phyloP scores from a whole-genome alignment of 2,113 vertebrate genomes.

The Urocynchramus pylzowi region DNA sequence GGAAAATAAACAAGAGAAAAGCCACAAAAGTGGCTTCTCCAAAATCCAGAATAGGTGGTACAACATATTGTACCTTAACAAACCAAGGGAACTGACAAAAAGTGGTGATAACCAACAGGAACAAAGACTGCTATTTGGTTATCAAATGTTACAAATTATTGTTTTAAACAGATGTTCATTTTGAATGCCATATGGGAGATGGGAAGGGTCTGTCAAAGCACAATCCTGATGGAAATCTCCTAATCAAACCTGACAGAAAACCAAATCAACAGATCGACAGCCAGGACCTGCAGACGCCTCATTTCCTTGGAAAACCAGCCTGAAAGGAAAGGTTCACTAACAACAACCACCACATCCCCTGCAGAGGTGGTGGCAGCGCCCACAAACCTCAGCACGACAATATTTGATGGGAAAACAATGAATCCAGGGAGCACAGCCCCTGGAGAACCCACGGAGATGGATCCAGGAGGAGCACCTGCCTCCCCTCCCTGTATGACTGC shows the following conservation, averaged over 20 bases:
- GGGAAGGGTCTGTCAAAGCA: background rate
- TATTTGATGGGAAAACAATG: accelerated
- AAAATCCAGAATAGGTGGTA: background rate
- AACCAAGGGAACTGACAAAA: background rate
- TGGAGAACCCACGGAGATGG: accelerated
- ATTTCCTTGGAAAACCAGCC: background rate
- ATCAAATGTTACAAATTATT: background rate
- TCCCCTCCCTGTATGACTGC: background rate
- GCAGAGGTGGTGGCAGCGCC: background rate
- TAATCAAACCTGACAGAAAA: background rate
- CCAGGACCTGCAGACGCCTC: background rate
- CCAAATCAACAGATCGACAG: background rate
- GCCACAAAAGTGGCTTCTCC: background rate
- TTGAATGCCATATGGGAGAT: background rate
- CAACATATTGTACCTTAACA: too few relatives aligned
- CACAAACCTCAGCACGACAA: accelerated
- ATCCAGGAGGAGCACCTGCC: background rate
- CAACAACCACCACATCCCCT: background rate
- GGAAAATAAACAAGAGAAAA: background rate
- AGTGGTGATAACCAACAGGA: background rate
- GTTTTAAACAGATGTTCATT: background rate
- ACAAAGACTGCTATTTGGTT: background rate
- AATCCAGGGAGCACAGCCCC: background rate
- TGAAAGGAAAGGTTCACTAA: background rate
- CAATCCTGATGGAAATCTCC: background rate